Percentiles rank a stretch among this genome's conserved stretches.
Conservation (phyloP, 1,140 invertebrate species). For the Phymastichus coffea region DNA sequence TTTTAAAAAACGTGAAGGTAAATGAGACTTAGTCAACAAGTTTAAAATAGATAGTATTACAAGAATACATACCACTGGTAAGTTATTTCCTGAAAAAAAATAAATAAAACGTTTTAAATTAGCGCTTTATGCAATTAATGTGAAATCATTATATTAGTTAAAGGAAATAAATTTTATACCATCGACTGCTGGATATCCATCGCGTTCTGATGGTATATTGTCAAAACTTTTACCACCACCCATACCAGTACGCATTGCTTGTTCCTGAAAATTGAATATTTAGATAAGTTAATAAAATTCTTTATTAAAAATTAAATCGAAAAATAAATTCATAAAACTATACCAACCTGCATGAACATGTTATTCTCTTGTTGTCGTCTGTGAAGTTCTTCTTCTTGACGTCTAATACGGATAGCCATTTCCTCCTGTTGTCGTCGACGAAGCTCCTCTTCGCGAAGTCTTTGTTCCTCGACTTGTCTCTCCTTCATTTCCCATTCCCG, state of each 20-base stretch:
- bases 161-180: conserved; percentile 36
- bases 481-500: conserved; percentile 86
- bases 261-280: conserved; percentile 44
- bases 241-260: conserved; percentile 47
- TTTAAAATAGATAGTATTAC: too few relatives aligned
- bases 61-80: conserved; percentile 52
- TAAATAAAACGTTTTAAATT: conserved; percentile 5
- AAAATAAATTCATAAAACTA: conserved; percentile 1
- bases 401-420: conserved; percentile 71
- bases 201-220: conserved; percentile 48
- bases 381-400: conserved; percentile 80
- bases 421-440: conserved; percentile 73
- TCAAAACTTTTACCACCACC: conserved; percentile 50
- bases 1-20: too few relatives aligned
- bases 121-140: background rate
- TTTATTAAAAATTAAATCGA: background rate
- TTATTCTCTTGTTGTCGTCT: conserved; percentile 80
- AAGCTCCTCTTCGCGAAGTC: conserved; percentile 71
- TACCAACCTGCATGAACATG: conserved; percentile 72
- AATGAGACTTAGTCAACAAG: too few relatives aligned
- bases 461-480: conserved; percentile 77
- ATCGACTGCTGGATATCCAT: conserved; percentile 50
- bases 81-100: conserved; percentile 47
- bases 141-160: background rate
- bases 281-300: conserved; percentile 17